Percentiles rank a stretch among this genome's conserved stretches.
Conservation (phyloP, 2,797 vertebrate genomes). For the Pseudocheirus occidentalis region DNA sequence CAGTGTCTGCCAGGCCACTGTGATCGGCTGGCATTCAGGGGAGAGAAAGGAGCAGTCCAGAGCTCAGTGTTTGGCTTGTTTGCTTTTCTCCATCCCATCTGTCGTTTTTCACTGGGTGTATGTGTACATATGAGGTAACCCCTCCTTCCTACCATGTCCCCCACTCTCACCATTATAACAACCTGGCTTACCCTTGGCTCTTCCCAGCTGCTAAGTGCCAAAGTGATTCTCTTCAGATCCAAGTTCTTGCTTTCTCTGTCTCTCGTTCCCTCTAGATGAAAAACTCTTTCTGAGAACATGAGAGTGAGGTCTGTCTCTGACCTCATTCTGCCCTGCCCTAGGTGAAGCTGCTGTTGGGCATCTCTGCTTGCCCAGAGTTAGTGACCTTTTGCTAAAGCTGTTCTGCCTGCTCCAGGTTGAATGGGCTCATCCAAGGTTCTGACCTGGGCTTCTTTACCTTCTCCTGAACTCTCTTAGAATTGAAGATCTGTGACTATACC, state of each 20-base stretch:
- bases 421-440: slow-evolving; percentile 3
- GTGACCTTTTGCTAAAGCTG: slow-evolving; percentile 43
- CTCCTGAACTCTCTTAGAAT: slow-evolving; percentile 73
- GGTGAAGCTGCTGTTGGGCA: slow-evolving; percentile 13
- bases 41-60: slow-evolving; percentile 13
- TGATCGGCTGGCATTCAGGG: background rate
- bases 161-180: slow-evolving; percentile 46
- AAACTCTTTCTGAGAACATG: slow-evolving; percentile 1
- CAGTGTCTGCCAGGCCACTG: slow-evolving; percentile 14
- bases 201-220: background rate
- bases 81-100: slow-evolving; percentile 4
- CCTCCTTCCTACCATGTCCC: slow-evolving; percentile 16
- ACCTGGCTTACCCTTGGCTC: slow-evolving; percentile 39
- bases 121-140: slow-evolving; percentile 19
- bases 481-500: slow-evolving; percentile 83
- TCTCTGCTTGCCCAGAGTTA: slow-evolving; percentile 47
- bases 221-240: slow-evolving; percentile 25
- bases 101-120: slow-evolving; percentile 21
- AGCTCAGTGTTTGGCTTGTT: slow-evolving; percentile 13
- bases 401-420: slow-evolving; percentile 22
- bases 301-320: slow-evolving; percentile 14
- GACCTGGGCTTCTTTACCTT: slow-evolving; percentile 53
- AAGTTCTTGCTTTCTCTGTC: slow-evolving; percentile 45
- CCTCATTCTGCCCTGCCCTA: background rate
- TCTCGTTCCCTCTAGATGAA: slow-evolving; percentile 27